Conservation (phyloP, 2,888 invertebrate genomes). For the Anorthoa munda region DNA sequence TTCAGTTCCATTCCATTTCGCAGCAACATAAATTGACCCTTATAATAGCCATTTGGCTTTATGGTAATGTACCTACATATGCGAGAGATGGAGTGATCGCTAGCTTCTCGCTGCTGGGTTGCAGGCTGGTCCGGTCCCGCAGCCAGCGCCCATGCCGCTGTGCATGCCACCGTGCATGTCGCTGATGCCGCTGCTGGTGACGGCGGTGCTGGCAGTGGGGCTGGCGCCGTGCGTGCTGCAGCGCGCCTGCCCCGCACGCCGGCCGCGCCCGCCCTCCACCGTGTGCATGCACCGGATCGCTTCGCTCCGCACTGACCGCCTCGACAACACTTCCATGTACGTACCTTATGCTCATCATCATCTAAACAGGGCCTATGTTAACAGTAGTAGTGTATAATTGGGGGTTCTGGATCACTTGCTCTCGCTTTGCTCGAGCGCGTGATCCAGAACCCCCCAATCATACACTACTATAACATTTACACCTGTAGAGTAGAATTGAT, state of each 20-base stretch:
- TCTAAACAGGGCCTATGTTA: not conserved
- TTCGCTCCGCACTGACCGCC: conserved; percentile 36
- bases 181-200: conserved; percentile 74
- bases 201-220: conserved; percentile 73
- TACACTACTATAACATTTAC: too few relatives aligned
- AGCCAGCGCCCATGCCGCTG: conserved; percentile 69
- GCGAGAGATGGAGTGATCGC: too few relatives aligned
- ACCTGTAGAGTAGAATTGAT: too few relatives aligned
- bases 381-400: too few relatives aligned
- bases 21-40: too few relatives aligned
- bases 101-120: too few relatives aligned
- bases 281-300: conserved; percentile 84
- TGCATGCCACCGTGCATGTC: conserved; percentile 28
- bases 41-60: too few relatives aligned
- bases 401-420: too few relatives aligned
- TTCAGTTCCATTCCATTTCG: too few relatives aligned
- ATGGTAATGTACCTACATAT: too few relatives aligned
- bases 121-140: conserved; percentile 12
- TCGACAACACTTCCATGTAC: conserved; percentile 20
- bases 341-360: not conserved
- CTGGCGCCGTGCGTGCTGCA: conserved; percentile 84
- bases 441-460: too few relatives aligned
- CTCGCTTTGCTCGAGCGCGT: too few relatives aligned
- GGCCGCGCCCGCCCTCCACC: conserved; percentile 75
- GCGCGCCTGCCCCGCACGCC: conserved; percentile 74